These are phyloP conservation scores for Papilio machaon DNA, from an alignment of 1,140 invertebrate genomes.

Conservation along the genomic window DNA sequence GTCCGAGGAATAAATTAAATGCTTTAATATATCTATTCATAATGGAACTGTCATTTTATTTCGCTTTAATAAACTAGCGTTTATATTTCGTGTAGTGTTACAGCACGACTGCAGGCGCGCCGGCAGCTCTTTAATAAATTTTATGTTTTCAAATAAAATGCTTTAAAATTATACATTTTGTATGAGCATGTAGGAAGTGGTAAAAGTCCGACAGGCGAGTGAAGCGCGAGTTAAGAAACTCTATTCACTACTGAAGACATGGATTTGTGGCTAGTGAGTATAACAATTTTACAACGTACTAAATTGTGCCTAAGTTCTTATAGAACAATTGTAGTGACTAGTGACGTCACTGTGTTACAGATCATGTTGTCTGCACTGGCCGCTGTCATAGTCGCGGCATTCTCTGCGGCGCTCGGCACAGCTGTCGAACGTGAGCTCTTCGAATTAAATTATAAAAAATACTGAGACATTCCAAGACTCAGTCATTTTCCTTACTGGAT, in stretches of 20 bases:
- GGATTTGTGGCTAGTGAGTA: neutral
- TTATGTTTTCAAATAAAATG: constrained; percentile 12
- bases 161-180: neutral
- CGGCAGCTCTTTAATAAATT: neutral
- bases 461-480: no score
- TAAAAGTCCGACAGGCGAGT: neutral
- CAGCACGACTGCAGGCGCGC: neutral
- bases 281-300: neutral
- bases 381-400: neutral
- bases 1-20: no score
- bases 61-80: neutral
- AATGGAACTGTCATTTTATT: neutral
- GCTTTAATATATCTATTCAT: neutral
- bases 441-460: neutral
- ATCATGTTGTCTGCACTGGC: neutral
- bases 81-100: neutral
- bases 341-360: neutral
- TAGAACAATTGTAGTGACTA: no score
- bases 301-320: no score
- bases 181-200: neutral
- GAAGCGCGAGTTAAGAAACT: neutral
- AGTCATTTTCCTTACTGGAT: no score
- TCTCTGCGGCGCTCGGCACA: no score
- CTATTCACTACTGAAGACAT: neutral
- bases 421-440: neutral